Percentiles rank a stretch among this genome's conserved stretches.
These are phyloP conservation scores for Podarcis raffonei DNA, from an alignment of 2,113 vertebrate genomes.

Conservation along the genomic window DNA sequence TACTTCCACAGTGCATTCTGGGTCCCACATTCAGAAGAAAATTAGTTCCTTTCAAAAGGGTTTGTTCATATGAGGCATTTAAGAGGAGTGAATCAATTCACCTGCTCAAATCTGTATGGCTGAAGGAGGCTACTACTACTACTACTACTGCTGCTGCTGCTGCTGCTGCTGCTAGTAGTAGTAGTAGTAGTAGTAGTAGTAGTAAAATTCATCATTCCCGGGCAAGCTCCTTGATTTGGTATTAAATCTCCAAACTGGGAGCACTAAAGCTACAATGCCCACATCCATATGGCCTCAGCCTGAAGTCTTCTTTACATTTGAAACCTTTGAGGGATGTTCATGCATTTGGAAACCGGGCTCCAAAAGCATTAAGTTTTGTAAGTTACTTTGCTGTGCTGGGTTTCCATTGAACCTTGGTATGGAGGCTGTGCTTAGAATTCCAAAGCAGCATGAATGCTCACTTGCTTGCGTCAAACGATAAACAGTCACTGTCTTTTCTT, in stretches of 20 bases:
- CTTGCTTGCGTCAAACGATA: background rate
- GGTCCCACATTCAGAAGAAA: background rate
- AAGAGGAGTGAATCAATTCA: background rate
- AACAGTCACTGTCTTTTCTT: background rate
- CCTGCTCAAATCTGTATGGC: background rate
- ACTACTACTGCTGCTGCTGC: too few relatives aligned
- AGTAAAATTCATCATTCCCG: too few relatives aligned
- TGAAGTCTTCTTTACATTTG: background rate
- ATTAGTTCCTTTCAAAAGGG: background rate
- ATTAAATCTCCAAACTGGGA: background rate
- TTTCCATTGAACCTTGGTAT: background rate
- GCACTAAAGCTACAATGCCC: background rate
- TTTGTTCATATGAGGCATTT: background rate
- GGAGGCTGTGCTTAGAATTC: background rate
- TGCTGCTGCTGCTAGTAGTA: too few relatives aligned
- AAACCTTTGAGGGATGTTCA: background rate
- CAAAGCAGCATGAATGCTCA: background rate
- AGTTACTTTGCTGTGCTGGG: background rate
- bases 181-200: too few relatives aligned
- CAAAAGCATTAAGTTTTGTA: background rate
- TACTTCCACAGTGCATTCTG: background rate
- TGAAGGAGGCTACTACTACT: background rate
- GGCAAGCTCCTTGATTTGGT: background rate
- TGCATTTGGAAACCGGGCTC: constrained; percentile 1
- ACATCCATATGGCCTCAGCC: background rate